Conservation (phyloP, 2,888 invertebrate species). For the Meghimatium bilineatum region DNA sequence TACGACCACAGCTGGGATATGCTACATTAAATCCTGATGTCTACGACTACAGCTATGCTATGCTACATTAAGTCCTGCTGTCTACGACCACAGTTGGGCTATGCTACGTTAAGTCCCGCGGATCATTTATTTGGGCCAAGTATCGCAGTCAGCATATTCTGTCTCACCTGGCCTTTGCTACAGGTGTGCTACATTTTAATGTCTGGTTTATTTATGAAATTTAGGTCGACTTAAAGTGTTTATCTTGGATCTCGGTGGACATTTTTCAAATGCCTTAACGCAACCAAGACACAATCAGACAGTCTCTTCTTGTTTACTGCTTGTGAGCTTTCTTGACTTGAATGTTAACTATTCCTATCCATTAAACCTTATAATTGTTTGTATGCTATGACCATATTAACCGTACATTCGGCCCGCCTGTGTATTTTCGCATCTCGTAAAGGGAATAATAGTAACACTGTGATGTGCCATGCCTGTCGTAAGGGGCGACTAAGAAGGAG, state of each 20-base stretch:
- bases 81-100: constrained; percentile 1
- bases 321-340: neutral
- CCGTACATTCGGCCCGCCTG: no score
- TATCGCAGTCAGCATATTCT: neutral
- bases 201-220: neutral
- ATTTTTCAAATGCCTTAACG: constrained; percentile 18
- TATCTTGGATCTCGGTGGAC: neutral
- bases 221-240: neutral
- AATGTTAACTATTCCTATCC: neutral
- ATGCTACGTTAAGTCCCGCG: neutral
- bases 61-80: no score
- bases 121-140: constrained; percentile 4
- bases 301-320: neutral
- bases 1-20: neutral
- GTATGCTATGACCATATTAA: no score
- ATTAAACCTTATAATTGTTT: no score
- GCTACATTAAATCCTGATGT: neutral
- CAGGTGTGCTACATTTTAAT: constrained; percentile 12
- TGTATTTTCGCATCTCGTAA: no score
- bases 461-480: no score
- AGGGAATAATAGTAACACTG: no score
- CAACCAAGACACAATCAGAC: neutral
- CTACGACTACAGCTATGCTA: no score
- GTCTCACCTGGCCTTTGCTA: neutral
- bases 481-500: no score